Percentiles rank a stretch among this genome's conserved stretches.
phyloP scores from a whole-genome alignment of 2,888 invertebrate species.

The Tinea semifulvella region DNA sequence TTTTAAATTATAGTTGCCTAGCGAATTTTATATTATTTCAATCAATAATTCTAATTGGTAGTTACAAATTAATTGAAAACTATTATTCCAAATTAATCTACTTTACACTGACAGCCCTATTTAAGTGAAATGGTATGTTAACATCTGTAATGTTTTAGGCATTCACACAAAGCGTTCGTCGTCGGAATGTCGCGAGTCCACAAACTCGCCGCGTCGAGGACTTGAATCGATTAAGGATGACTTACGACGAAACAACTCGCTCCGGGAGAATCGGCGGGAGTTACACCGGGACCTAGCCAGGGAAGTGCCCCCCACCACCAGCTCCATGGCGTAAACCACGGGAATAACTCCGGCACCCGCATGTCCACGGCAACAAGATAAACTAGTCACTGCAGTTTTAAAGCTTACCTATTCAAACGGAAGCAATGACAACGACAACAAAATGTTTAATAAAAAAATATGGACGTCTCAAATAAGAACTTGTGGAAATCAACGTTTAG shows the following conservation, averaged over 20 bases:
- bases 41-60: not conserved
- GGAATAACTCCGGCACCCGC: not conserved
- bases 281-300: slow-evolving; percentile 17
- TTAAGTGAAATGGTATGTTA: too few relatives aligned
- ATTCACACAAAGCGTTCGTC: slow-evolving; percentile 60
- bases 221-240: slow-evolving; percentile 48
- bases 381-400: too few relatives aligned
- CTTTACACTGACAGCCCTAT: too few relatives aligned
- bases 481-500: too few relatives aligned
- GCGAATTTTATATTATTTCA: not conserved
- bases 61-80: not conserved
- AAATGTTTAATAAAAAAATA: too few relatives aligned
- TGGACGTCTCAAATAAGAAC: too few relatives aligned
- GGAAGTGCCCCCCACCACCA: slow-evolving; percentile 32
- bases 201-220: slow-evolving; percentile 44
- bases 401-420: too few relatives aligned
- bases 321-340: slow-evolving; percentile 40
- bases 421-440: too few relatives aligned
- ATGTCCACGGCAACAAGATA: too few relatives aligned
- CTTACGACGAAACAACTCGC: slow-evolving; percentile 48
- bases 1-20: too few relatives aligned
- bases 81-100: not conserved
- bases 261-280: slow-evolving; percentile 45
- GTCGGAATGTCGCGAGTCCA: slow-evolving; percentile 54
- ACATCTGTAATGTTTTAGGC: slow-evolving; percentile 33